Evolutionary conservation across 64 coral and sea anemone species (phyloP).

Genomic region (Platygyra sinensis): DNA sequence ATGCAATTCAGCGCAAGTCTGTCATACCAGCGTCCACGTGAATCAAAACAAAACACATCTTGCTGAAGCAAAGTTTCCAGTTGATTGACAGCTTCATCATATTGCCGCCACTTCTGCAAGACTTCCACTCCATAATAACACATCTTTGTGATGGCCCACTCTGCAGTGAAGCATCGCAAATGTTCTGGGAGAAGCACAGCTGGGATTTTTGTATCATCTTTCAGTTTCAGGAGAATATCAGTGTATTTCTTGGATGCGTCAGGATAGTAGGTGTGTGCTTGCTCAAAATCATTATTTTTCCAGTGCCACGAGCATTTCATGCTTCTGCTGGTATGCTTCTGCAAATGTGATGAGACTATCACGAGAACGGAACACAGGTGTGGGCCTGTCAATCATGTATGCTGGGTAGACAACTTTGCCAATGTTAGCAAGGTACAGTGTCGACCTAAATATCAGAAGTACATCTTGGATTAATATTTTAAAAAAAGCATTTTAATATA

Average conservation of each 20-base stretch:
- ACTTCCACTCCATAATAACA: slow-evolving; percentile 94
- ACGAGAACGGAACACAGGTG: slow-evolving; percentile 62
- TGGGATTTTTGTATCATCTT: background rate
- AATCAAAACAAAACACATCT: slow-evolving; percentile 74
- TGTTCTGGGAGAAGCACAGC: slow-evolving; percentile 63
- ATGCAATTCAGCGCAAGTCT: slow-evolving; percentile 91
- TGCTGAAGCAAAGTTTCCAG: slow-evolving; percentile 73
- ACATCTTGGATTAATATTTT: background rate
- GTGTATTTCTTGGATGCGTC: slow-evolving; percentile 60
- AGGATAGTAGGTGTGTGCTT: slow-evolving; percentile 69
- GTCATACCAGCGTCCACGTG: slow-evolving; percentile 92
- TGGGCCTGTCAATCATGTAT: slow-evolving; percentile 69
- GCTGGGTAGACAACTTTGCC: slow-evolving; percentile 67
- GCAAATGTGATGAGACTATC: slow-evolving; percentile 67
- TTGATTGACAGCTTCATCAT: slow-evolving; percentile 79
- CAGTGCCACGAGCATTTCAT: slow-evolving; percentile 75
- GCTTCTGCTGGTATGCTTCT: slow-evolving; percentile 75
- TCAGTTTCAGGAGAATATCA: slow-evolving; percentile 35
- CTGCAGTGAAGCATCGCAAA: slow-evolving; percentile 78
- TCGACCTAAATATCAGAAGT: slow-evolving; percentile 59
- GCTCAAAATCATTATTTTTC: slow-evolving; percentile 64
- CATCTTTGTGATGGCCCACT: slow-evolving; percentile 93
- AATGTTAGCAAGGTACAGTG: slow-evolving; percentile 73
- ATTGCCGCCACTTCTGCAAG: slow-evolving; percentile 85
- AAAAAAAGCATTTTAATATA: background rate